These are phyloP conservation scores for Aromia moschata DNA, from an alignment of 2,888 invertebrate species.

Conservation along the genomic window DNA sequence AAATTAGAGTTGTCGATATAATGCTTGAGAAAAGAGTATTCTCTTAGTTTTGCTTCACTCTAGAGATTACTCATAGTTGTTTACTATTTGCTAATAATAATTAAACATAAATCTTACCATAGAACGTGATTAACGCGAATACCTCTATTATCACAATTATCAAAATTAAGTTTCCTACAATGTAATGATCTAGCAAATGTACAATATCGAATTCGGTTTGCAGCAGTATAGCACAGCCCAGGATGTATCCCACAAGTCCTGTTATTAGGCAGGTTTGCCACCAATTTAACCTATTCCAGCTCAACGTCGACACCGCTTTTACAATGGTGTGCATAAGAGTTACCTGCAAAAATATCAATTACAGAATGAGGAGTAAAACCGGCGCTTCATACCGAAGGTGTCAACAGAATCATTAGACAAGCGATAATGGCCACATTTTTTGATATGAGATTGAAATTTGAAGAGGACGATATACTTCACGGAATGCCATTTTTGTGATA, in stretches of 20 bases:
- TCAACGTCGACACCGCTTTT: constrained; percentile 62
- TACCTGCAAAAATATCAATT: constrained; percentile 60
- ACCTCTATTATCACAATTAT: constrained; percentile 64
- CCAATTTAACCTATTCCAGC: constrained; percentile 61
- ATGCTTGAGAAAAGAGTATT: no score
- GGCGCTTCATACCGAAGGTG: no score
- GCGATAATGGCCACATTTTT: no score
- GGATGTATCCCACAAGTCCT: constrained; percentile 59
- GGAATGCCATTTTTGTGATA: no score
- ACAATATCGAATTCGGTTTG: constrained; percentile 57
- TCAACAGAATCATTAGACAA: no score
- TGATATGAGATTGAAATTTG: no score
- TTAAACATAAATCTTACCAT: constrained; percentile 57
- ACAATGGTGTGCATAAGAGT: constrained; percentile 63
- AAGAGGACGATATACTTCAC: no score
- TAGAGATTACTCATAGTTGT: no score
- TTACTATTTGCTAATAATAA: not conserved
- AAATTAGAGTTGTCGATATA: no score
- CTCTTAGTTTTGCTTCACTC: no score
- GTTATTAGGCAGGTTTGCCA: constrained; percentile 62
- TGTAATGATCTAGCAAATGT: constrained; percentile 64
- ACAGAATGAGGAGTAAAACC: no score
- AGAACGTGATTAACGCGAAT: constrained; percentile 64
- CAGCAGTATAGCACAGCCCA: constrained; percentile 56
- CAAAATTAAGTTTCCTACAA: constrained; percentile 64